Evolutionary conservation across 2,113 vertebrate species (phyloP), one percentile per base, ranked within the genome.

Genomic region (Cyanoliseus patagonus): DNA sequence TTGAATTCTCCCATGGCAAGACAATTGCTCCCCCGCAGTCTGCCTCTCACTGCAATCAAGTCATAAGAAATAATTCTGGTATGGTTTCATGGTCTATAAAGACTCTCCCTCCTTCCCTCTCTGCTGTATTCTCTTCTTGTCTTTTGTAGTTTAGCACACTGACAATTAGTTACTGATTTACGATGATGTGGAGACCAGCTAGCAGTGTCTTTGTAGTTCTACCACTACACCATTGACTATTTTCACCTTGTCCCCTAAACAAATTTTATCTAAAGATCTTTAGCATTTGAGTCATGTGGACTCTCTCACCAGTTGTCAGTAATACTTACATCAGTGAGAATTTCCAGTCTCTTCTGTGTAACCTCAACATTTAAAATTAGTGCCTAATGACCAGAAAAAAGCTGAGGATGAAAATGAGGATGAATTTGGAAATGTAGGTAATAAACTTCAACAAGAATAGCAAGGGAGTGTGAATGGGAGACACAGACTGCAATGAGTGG

Each of bases 1-100:
- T 88, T 95, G 75, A 95, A 94, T 95, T 97, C 84, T 95, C 84
- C 78, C 67, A 53, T 90, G 78, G 91, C 78, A 95, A 94, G 93
- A 94, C 93, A 90, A 94, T 92, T 94, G 67, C 87, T 95, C 82
- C 75, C 69, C 84, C 2, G 3, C 82, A 90, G 70, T 86, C 81
- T 92, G 83, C 55, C 35, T 92, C 66, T 81, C 69, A 75, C 89
- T 78, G 33, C 93, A 91, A 86, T 91, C 86, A 91, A 89, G 89
- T 59, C 5, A 0, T 82, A 88, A 90, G 86, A 96, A 95, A 87
- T 76, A 94, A 83, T 91, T 95, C 72, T 85, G 44, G 17, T 66
- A 18, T 80, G 52, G 62, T 91, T 96, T 96, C 77, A 82, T 70
- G 69, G 62, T 88, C 85, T 90, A 46, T 92, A 91, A 94, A 93